A percentile compares a stretch with the other conserved stretches of the same genome.
Evolutionary conservation across 2,113 vertebrate species (phyloP).

Genomic region (Gulo gulo): DNA sequence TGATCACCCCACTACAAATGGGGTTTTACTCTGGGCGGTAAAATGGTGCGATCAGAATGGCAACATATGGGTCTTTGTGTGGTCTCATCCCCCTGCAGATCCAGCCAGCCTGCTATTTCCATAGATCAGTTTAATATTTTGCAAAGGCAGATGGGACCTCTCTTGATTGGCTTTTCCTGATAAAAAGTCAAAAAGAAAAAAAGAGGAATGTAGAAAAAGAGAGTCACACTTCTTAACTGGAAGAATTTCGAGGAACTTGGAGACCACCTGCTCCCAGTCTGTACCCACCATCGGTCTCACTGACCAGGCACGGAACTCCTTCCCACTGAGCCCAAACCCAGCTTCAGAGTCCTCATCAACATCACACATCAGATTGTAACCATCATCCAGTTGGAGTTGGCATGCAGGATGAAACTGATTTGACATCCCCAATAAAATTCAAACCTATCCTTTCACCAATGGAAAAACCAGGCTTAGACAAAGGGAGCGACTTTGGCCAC

Average conservation of each 20-base stretch:
- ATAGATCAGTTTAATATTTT: slow-evolving; percentile 70
- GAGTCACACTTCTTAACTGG: neutral
- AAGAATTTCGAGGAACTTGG: neutral
- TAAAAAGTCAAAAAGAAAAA: neutral
- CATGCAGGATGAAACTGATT: neutral
- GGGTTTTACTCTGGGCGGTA: slow-evolving; percentile 71
- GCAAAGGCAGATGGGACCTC: slow-evolving; percentile 74
- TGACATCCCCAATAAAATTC: neutral
- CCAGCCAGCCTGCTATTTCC: slow-evolving; percentile 67
- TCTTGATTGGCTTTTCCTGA: slow-evolving; percentile 2
- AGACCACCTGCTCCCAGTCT: neutral
- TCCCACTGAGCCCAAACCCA: neutral
- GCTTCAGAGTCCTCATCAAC: neutral
- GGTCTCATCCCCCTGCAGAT: slow-evolving; percentile 56
- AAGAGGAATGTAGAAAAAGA: neutral
- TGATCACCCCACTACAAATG: slow-evolving; percentile 76
- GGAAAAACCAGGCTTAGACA: neutral
- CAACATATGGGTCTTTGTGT: slow-evolving; percentile 75
- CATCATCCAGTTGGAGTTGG: neutral
- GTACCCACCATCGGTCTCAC: rapidly evolving
- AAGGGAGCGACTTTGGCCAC: neutral
- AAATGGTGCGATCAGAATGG: slow-evolving; percentile 63
- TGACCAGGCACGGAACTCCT: rapidly evolving
- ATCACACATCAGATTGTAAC: neutral
- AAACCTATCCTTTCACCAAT: neutral